These are phyloP conservation scores for Bombus consobrinus DNA, from an alignment of 1,140 invertebrate species.

Conservation along the genomic window DNA sequence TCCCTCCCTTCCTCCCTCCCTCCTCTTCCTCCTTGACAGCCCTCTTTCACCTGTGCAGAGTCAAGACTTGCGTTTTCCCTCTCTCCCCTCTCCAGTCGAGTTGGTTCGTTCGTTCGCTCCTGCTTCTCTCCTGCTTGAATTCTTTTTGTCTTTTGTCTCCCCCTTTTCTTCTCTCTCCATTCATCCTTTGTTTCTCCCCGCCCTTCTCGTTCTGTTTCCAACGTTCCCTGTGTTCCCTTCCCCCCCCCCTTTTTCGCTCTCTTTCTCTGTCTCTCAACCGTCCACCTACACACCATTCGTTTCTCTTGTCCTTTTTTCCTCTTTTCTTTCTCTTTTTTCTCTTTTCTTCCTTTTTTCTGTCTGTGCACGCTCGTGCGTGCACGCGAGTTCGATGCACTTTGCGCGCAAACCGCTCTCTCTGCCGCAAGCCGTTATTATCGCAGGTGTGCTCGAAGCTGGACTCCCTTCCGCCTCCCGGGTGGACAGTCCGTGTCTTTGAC, in stretches of 20 bases:
- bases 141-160: constrained; percentile 36
- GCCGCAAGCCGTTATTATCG: constrained; percentile 53
- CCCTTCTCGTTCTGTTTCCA: constrained; percentile 16
- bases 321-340: constrained; percentile 3
- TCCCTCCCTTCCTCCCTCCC: not conserved
- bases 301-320: constrained; percentile 21
- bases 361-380: constrained; percentile 47
- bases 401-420: constrained; percentile 22
- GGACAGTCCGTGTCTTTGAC: not conserved
- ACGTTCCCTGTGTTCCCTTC: constrained; percentile 35
- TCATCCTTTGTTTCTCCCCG: not conserved
- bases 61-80: constrained; percentile 14
- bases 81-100: not conserved
- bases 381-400: constrained; percentile 63
- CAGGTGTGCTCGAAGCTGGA: constrained; percentile 40
- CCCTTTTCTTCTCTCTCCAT: constrained; percentile 32
- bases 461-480: not conserved
- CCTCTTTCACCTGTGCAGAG: constrained; percentile 13
- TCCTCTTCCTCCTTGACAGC: not conserved
- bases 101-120: not conserved
- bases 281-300: constrained; percentile 6
- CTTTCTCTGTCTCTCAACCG: constrained; percentile 5
- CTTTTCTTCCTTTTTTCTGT: not conserved
- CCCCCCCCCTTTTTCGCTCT: constrained; percentile 2
- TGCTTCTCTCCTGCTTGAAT: constrained; percentile 15